Base-by-base conservation (phyloP, 2,797 vertebrate genomes). In the Chaunax sp. region DNA sequence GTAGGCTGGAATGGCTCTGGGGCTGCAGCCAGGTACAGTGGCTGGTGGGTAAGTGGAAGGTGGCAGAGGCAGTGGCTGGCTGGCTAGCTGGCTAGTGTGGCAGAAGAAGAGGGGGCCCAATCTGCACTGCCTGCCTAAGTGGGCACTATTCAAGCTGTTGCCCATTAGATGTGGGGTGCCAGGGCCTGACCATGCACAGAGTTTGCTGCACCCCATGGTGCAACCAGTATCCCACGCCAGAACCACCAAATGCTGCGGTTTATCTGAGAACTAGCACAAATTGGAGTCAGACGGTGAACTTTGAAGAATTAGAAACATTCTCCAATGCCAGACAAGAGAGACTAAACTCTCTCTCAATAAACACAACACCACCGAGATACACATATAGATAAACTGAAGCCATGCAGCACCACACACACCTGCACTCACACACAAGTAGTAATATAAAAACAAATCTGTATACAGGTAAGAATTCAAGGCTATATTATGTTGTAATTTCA, bases 61-160 rank as follows among this genome's bases (percentile, higher is more conserved):
- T 85, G 89, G 88, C 87, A 85, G 89, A 87, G 89, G 86, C 81
- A 75, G 85, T 65, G 80, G 90, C 88, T 82, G 87, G 85, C 83
- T 84, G 84, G 75, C 78, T 84, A 60, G 77, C 76, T 85, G 81
- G 87, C 82, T 83, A 70, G 82, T 87, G 81, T 44, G 14, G 75
- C 87, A 80, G 78, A 85, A 77, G 84, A 87, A 82, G 84, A 86
- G 79, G 89, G 88, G 90, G 90, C 82, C 77, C 89, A 88, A 89
- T 84, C 86, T 74, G 72, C 86, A 72, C 72, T 77, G 89, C 88
- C 91, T 93, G 92, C 91, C 91, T 95, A 95, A 94, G 93, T 94
- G 94, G 92, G 93, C 91, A 94, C 94, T 95, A 94, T 93, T 94
- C 94, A 95, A 94, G 93, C 94, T 94, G 94, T 94, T 92, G 92